Conservation (phyloP, 2,888 invertebrate species). For the Xestia sexstrigata region DNA sequence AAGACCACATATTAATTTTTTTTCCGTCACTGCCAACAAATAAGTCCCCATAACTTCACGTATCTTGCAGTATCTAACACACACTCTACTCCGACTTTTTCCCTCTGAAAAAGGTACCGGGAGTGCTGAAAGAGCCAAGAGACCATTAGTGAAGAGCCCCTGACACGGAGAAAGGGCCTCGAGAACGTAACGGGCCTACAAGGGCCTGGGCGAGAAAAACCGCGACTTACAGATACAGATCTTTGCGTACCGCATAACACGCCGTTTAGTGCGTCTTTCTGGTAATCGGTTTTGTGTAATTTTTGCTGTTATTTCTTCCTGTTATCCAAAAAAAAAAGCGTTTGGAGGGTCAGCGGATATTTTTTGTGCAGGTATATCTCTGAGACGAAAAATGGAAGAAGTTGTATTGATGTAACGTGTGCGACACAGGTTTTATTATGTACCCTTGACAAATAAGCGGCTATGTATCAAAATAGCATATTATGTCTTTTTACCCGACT, state of each 20-base stretch:
- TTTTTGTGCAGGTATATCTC: neutral
- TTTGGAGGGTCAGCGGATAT: neutral
- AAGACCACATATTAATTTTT: neutral
- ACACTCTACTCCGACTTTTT: slow-evolving; percentile 29
- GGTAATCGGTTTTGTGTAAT: slow-evolving; percentile 51
- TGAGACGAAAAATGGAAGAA: neutral
- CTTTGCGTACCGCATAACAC: slow-evolving; percentile 38
- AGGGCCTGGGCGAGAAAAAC: slow-evolving; percentile 61
- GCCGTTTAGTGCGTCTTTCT: slow-evolving; percentile 59
- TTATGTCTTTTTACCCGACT: too few species aligned
- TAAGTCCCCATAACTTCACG: slow-evolving; percentile 3
- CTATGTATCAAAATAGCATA: neutral
- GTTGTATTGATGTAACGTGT: neutral
- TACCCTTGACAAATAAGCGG: neutral
- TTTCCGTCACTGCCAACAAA: neutral
- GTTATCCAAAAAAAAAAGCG: slow-evolving; percentile 17
- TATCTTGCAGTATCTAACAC: slow-evolving; percentile 46
- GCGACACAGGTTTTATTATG: neutral
- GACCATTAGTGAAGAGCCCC: slow-evolving; percentile 80
- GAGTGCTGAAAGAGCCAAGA: slow-evolving; percentile 71
- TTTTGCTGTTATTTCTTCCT: slow-evolving; percentile 32
- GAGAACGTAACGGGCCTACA: slow-evolving; percentile 66
- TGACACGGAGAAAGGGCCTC: slow-evolving; percentile 78
- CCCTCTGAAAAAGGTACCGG: slow-evolving; percentile 72
- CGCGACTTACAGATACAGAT: slow-evolving; percentile 42